phyloP scores from a whole-genome alignment of 1,140 invertebrate genomes.

The Oryzaephilus surinamensis region DNA sequence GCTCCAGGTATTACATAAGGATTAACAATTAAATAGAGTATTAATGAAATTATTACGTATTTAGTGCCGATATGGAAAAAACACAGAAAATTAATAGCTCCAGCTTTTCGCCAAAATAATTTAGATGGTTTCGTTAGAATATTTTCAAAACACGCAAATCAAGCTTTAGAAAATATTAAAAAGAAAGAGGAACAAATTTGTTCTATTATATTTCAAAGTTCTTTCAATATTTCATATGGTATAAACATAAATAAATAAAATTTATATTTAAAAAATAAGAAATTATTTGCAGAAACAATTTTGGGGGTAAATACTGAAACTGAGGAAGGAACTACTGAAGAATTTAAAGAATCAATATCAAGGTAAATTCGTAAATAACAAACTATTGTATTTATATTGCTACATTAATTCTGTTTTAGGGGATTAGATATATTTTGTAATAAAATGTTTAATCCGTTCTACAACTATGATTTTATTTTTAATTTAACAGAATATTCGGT shows the following conservation, averaged over 20 bases:
- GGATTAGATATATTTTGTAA: conserved; percentile 5
- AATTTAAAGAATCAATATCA: too few relatives aligned
- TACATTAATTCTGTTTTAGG: conserved; percentile 3
- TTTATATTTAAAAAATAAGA: neutral
- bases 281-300: neutral
- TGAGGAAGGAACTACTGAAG: conserved; percentile 10
- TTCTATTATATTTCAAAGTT: conserved; percentile 6
- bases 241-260: neutral
- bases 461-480: conserved; percentile 11
- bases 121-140: conserved; percentile 18
- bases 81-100: conserved; percentile 22
- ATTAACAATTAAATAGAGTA: neutral
- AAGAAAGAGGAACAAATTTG: conserved; percentile 10
- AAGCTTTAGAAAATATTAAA: conserved; percentile 11
- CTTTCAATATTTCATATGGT: conserved; percentile 14
- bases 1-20: conserved; percentile 1
- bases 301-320: conserved; percentile 2
- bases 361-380: conserved; percentile 3
- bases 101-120: conserved; percentile 17
- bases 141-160: conserved; percentile 14
- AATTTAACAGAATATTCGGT: neutral
- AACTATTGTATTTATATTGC: conserved; percentile 3
- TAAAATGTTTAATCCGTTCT: conserved; percentile 5
- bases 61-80: conserved; percentile 18
- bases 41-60: too few relatives aligned